phyloP scores from a whole-genome alignment of 2,888 invertebrate species.

The Nomada lathburiana region DNA sequence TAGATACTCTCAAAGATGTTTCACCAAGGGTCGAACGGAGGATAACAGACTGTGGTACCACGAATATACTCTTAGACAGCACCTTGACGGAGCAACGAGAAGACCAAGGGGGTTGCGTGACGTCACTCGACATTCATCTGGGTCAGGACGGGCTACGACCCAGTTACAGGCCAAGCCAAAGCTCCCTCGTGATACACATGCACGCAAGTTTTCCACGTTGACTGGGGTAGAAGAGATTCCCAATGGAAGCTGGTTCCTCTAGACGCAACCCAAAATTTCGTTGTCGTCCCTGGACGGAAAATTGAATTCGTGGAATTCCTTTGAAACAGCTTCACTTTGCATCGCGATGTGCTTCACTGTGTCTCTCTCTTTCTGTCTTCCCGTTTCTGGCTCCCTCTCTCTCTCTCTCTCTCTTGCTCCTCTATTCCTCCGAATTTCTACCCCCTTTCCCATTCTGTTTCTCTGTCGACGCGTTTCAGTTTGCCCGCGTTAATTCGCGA shows the following conservation, averaged over 20 bases:
- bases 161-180: constrained; percentile 66
- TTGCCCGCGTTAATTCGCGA: constrained; percentile 22
- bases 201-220: constrained; percentile 69
- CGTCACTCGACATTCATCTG: constrained; percentile 79
- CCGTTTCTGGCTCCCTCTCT: neutral
- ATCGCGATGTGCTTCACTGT: neutral
- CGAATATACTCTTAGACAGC: constrained; percentile 31
- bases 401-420: neutral
- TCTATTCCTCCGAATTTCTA: neutral
- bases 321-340: constrained; percentile 29
- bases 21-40: constrained; percentile 1
- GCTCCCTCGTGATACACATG: constrained; percentile 57
- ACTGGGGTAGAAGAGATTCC: neutral
- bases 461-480: neutral
- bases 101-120: constrained; percentile 68
- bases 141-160: constrained; percentile 80
- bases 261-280: constrained; percentile 29
- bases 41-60: constrained; percentile 11
- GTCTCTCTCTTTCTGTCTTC: neutral
- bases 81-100: constrained; percentile 52
- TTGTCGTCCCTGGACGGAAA: constrained; percentile 20
- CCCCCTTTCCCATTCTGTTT: neutral
- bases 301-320: constrained; percentile 51
- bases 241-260: neutral
- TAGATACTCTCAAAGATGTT: constrained; percentile 13